Evolutionary conservation across 2,113 vertebrate genomes (phyloP), one percentile per base, ranked within the genome.

Genomic region (Fregetta grallaria): DNA sequence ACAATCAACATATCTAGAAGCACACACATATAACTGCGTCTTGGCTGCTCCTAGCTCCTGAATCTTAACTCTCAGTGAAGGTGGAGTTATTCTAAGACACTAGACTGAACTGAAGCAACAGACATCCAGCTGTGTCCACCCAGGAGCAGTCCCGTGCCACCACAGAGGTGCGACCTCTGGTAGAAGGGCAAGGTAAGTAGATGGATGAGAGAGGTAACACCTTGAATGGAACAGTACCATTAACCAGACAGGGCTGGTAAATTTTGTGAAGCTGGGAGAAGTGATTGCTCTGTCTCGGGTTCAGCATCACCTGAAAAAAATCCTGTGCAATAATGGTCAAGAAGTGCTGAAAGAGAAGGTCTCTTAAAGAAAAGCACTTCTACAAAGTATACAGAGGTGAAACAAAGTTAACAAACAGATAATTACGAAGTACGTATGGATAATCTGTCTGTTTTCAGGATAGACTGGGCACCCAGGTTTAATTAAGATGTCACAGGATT

Each of bases 81-180:
- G 10, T 42, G 44, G 17, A 55, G 15, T 42, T 68, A 7, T 34
- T 49, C 56, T 58, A 40, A 66, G 36, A 26, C 17, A 13, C 9
- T 30, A 45, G 11, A 40, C 20, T 49, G 32, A 55, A 72, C 32
- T 23, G 15, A 26, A 52, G 13, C 22, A 68, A 44, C 8, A 78
- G 47, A 78, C 45, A 26, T 32, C 23, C 16, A 6, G 9, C 13
- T 45, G 11, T 79, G 74, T 34, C 32, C n/a, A 75, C 32, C 10
- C 62, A 79, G 67, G 27, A 93, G 21, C 32, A 89, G 58, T 32
- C 17, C 67, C 7, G 1, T 30, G 12, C 40, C 15, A 29, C 22
- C 13, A 47, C n/a, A 80, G 59, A 67, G 17, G 9, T 34, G 15
- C 0, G 0, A 14, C 20, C 14, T 80, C 53, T 68, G 15, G 29